Base-by-base conservation (phyloP, 2,888 invertebrate species). In the Phortica magna region DNA sequence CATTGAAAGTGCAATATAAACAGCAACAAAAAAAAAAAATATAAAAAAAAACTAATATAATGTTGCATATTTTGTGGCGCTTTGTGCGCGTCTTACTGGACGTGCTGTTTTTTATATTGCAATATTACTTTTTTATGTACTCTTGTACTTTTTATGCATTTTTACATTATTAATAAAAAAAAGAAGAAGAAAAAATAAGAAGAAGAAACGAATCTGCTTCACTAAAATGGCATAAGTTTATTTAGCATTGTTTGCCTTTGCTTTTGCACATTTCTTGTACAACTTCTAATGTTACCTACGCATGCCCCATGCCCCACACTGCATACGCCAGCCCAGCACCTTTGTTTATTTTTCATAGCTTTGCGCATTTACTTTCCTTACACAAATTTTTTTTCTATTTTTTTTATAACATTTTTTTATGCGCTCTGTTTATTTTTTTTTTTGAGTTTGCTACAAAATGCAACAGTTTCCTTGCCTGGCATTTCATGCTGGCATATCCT, bases 311-410 rank as follows among this genome's bases (percentile, higher is more conserved):
- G 31, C 61, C 61, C 1, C 22, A 61, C 22, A 10, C 31, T 9
- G 19, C 61, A 22, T 22, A 7, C 7, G 7, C 22, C 61, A 2
- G 19, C 19, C 55, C 17, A n/a, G 55, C 6, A 86, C 84, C 84
- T 87, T 85, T 77, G 84, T 87, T 88, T 86, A 86, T 85, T 84
- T 85, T 84, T 85, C 86, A 78, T 81, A 84, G 81, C 78, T 61
- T 61, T 61, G 7, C 22, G n/a, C 22, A 61, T 61, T 77, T 74
- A 75, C 79, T 68, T 12, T 78, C 73, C 77, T 74, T 77, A n/a
- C n/a, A n/a, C n/a, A n/a, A n/a, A n/a, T n/a, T n/a, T 19, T 65
- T 61, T 31, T 65, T 73, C 31, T 48, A 7, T 39, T 53, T 55
- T 61, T 41, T n/a, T 17, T n/a, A n/a, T 41, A 14, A n/a, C n/a